Percentiles rank a stretch among this genome's conserved stretches.
phyloP scores from a whole-genome alignment of 2,113 vertebrate genomes.

The Triplophysa dalaica region DNA sequence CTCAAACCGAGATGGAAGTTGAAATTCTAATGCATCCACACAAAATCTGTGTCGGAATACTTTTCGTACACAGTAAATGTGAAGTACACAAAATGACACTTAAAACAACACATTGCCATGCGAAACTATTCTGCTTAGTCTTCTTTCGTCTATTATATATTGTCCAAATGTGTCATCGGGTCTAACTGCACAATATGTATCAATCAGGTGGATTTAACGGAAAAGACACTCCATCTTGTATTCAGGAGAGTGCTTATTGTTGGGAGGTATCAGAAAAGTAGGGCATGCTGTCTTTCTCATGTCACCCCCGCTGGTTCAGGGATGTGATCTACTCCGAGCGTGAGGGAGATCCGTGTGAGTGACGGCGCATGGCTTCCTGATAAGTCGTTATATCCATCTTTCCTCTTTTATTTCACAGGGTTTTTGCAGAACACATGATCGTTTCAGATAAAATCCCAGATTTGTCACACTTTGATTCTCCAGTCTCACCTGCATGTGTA shows the following conservation, averaged over 20 bases:
- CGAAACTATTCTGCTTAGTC: neutral
- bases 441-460: too few species aligned
- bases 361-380: neutral
- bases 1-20: too few species aligned
- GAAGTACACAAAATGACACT: too few species aligned
- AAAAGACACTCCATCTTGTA: neutral
- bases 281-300: constrained; percentile 37
- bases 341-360: constrained; percentile 14
- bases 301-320: constrained; percentile 20
- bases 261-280: constrained; percentile 38
- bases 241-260: constrained; percentile 20
- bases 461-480: too few species aligned
- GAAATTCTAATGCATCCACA: too few species aligned
- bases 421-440: neutral
- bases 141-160: neutral
- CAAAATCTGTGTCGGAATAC: too few species aligned
- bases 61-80: too few species aligned
- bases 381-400: neutral
- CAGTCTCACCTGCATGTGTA: too few species aligned
- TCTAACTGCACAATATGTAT: neutral
- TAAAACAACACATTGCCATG: too few species aligned
- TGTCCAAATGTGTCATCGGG: neutral
- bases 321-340: constrained; percentile 8
- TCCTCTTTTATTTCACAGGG: neutral
- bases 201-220: neutral